Base-by-base conservation (phyloP, 2,797 vertebrate species). In the Dallia pectoralis region DNA sequence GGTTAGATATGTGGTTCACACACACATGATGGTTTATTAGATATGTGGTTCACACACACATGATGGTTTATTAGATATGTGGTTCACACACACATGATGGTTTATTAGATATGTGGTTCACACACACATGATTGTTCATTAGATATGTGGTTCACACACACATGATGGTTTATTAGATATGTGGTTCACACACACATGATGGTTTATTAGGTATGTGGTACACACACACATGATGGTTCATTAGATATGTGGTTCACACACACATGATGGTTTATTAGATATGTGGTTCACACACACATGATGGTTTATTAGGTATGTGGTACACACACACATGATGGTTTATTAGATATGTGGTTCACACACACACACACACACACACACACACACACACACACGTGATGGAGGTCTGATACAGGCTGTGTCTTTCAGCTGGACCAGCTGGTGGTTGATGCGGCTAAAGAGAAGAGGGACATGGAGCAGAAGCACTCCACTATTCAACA, bases 401-500 rank as follows among this genome's bases (percentile, higher is more conserved):
- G 29, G 48, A 16, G 12, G 4, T 12, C 33, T 44, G 7, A 49
- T 33, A 3, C 16, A 3, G 4, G 14, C 25, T 82, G 30, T 90
- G 72, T 88, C 61, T 91, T 92, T 88, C 91, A 99, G 97, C 94
- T 99, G 94, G 96, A 99, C 91, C 95, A 91, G 90, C 92, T 99
- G 91, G 95, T 96, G 91, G 87, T 95, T 70, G 97, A 98, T 87
- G 95, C 96, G 83, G 95, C 95, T 71, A 97, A 95, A 89, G 97
- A 99, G 91, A 98, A 97, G 91, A 94, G 95, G 80, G 96, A 96
- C 82, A 98, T 99, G 97, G 97, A 99, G 80, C 95, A 94, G 81
- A 99, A 98, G 79, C 97, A 98, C 89, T 98, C 97, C 78, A 99
- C 97, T 79, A 99, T 99, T 87, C 97, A 98, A 68, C 96, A 99